Evolutionary conservation across 2,888 invertebrate genomes (phyloP), one percentile per base, ranked within the genome.

Genomic region (Tuberolachnus salignus): DNA sequence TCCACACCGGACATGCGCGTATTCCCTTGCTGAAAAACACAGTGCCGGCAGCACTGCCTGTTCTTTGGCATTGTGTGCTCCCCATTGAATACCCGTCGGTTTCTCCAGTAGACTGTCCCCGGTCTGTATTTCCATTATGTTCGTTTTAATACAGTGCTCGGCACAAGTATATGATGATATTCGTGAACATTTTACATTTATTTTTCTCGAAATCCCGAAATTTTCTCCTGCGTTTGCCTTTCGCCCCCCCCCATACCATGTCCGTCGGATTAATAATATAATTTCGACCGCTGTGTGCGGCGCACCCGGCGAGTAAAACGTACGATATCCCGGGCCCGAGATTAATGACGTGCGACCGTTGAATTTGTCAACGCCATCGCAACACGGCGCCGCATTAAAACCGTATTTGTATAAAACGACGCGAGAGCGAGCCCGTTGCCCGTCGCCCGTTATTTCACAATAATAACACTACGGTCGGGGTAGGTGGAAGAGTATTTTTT

Each of bases 341-440:
- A 74, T 74, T 74, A 75, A 66, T 74, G 73, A 74, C 42, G 73
- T 64, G 73, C 75, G 66, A 55, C 46, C 66, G 75, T 75, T 66
- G 75, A 57, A 75, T 75, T 75, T 75, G 75, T 75, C 75, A 75
- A 75, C 64, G 75, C 75, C 75, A 66, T 64, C 64, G 66, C 66
- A 75, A 75, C 75, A 66, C 66, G 75, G 66, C 23, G 75, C 55
- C 16, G 66, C 55, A 75, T 75, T 75, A 75, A 75, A 66, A 57
- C 19, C 75, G 55, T 75, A 66, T 75, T 75, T 66, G 75, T 75
- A 66, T 19, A 74, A 55, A 8, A 44, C 46, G 14, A 10, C 10
- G 46, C 46, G 34, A 46, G 46, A 13, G 46, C 46, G 14, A 6
- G 46, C 14, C 46, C 46, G 34, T 34, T 34, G n/a, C 6, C 34